Evolutionary conservation across 2,888 invertebrate species (phyloP), one percentile per base, ranked within the genome.

Genomic region (Heterodera filipjevi): DNA sequence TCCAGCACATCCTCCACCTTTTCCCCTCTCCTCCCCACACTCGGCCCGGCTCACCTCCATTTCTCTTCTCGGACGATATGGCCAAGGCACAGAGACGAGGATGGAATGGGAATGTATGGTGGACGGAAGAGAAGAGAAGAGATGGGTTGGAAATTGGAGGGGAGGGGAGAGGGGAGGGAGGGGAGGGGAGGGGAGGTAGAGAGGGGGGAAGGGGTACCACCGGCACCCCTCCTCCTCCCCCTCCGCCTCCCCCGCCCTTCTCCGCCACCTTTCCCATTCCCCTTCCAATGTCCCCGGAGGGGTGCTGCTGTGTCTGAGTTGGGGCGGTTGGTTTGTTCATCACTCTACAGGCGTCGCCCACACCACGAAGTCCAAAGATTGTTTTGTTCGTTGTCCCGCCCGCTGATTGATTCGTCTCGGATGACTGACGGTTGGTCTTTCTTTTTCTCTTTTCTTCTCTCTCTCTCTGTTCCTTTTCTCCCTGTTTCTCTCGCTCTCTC

Each of bases 341-440:
- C 59, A 6, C 59, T 27, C 59, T 12, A 19, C n/a, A 59, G 27
- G 59, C 59, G 59, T 59, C 59, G 59, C 59, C 59, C 27, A 59
- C 59, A 22, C 59, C 27, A 22, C 59, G 10, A 59, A 59, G 59
- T 59, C 59, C 59, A 59, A 59, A 59, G 59, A 59, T 59, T 59
- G 59, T 59, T 59, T 59, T 59, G 59, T 59, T 59, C 59, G 59
- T 59, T 8, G 59, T 59, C 53, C 53, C 59, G 27, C 27, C 59
- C 59, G 59, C 59, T 59, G 59, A 59, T 59, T 59, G 59, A 59
- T 59, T 59, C 59, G 59, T 59, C 59, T n/a, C 59, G 59, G 59
- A 59, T 59, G 59, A 59, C n/a, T 59, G 59, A 59, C 59, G 59
- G 27, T 27, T 22, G 19, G 19, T 27, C 59, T 27, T 27, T 27